A percentile compares a stretch with the other conserved stretches of the same genome.
These are phyloP conservation scores for Haplochromis burtoni DNA, from an alignment of 2,113 vertebrate genomes.

Conservation along the genomic window DNA sequence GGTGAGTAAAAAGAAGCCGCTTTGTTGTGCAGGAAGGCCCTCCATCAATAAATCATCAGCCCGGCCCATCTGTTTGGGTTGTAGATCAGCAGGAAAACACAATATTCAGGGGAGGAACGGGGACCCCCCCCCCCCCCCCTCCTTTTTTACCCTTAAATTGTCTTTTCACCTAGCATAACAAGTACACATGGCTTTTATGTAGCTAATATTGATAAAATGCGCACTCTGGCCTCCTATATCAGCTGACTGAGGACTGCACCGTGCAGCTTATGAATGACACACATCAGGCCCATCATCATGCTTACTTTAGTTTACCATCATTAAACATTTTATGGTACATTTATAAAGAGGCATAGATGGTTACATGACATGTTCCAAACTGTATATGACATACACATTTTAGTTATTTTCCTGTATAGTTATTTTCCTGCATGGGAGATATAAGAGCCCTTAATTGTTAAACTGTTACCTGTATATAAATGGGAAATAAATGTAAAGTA, in stretches of 20 bases:
- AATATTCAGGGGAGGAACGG: neutral
- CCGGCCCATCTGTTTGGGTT: neutral
- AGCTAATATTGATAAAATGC: neutral
- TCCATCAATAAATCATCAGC: constrained; percentile 53
- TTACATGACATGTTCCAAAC: neutral
- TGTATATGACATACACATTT: neutral
- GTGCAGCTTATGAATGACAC: neutral
- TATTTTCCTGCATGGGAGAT: neutral
- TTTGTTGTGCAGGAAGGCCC: constrained; percentile 43
- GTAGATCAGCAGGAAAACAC: neutral
- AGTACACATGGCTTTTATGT: neutral
- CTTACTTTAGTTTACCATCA: neutral
- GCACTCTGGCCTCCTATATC: constrained; percentile 25
- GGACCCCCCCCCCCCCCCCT: accelerated
- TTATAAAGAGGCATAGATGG: neutral
- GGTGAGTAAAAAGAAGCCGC: constrained; percentile 64
- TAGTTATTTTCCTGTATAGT: neutral
- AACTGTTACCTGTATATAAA: neutral
- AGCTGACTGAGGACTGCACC: neutral
- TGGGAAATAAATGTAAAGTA: neutral
- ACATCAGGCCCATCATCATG: neutral
- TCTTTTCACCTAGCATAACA: neutral
- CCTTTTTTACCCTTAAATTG: accelerated
- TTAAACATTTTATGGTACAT: neutral
- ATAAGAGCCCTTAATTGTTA: neutral